A percentile compares a stretch with the other conserved stretches of the same genome.
Conservation (phyloP, 2,113 vertebrate species). For the Perca schrenkii region DNA sequence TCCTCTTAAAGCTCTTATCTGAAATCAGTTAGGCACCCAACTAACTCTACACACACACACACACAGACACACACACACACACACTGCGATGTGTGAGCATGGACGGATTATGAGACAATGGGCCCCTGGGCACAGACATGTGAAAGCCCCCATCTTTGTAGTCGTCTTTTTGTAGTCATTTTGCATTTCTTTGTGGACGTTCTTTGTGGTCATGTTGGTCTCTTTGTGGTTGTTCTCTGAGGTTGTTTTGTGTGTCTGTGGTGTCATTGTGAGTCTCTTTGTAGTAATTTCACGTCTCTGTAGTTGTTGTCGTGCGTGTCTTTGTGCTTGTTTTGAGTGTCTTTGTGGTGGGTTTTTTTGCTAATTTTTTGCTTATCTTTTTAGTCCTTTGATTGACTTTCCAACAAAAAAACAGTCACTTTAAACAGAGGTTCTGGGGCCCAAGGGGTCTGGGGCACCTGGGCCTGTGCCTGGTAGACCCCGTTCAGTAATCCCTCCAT, state of each 20-base stretch:
- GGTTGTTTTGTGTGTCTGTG: neutral
- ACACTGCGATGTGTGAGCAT: constrained; percentile 2
- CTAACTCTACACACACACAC: constrained; percentile 5
- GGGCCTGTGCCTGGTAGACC: neutral
- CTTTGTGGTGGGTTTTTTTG: neutral
- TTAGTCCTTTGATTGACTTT: neutral
- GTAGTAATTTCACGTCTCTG: neutral
- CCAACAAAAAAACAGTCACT: neutral
- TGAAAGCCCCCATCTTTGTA: neutral
- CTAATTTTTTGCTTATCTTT: neutral
- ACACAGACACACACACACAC: constrained; percentile 1
- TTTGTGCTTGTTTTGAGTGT: neutral
- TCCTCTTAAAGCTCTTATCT: constrained; percentile 72
- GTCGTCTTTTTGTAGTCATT: too few species aligned
- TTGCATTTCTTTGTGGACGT: neutral
- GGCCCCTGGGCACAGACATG: constrained; percentile 16
- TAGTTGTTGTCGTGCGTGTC: neutral
- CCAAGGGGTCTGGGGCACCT: neutral
- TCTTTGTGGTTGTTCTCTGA: neutral
- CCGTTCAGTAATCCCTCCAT: neutral
- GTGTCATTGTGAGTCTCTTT: neutral
- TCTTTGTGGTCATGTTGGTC: neutral
- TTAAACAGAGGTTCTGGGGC: neutral
- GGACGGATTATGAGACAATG: constrained; percentile 17
- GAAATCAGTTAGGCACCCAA: constrained; percentile 46